Evolutionary conservation across 2,113 vertebrate species (phyloP).

Genomic region (Chaetops frenatus): DNA sequence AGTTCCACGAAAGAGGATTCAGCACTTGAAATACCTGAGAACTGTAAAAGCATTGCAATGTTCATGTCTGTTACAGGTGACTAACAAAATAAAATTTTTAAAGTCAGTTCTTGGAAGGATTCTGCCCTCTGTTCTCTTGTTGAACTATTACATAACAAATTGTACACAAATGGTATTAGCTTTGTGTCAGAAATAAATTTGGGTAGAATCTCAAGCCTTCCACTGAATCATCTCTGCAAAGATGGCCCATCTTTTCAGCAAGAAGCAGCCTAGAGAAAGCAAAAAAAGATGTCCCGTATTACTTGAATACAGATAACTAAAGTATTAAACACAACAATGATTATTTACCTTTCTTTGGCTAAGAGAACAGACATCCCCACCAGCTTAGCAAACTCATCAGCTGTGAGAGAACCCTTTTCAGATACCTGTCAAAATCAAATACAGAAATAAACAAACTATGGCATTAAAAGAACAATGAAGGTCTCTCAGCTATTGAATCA

Average conservation of each 20-base stretch:
- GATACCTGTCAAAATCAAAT: slow-evolving; percentile 75
- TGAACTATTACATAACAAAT: not conserved
- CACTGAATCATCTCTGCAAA: slow-evolving; percentile 96
- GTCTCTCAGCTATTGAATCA: not conserved
- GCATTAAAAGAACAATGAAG: not conserved
- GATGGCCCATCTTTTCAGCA: slow-evolving; percentile 95
- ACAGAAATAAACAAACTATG: not conserved
- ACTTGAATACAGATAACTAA: not conserved
- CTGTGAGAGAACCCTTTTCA: slow-evolving; percentile 93
- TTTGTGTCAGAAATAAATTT: slow-evolving; percentile 86
- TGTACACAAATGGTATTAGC: slow-evolving; percentile 44
- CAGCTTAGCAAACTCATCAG: slow-evolving; percentile 95
- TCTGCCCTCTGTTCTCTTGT: not conserved
- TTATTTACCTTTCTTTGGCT: slow-evolving; percentile 88
- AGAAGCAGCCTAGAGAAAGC: slow-evolving; percentile 81
- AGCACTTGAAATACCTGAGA: slow-evolving; percentile 51
- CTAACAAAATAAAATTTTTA: not conserved
- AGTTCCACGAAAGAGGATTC: not conserved
- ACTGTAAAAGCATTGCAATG: slow-evolving; percentile 8
- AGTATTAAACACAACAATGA: not conserved
- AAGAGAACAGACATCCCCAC: slow-evolving; percentile 96
- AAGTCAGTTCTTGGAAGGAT: not conserved
- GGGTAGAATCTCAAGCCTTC: slow-evolving; percentile 97
- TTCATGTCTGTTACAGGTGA: not conserved
- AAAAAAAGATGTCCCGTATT: not conserved